phyloP scores from a whole-genome alignment of 2,888 invertebrate genomes.

The Pristionchus mayeri region DNA sequence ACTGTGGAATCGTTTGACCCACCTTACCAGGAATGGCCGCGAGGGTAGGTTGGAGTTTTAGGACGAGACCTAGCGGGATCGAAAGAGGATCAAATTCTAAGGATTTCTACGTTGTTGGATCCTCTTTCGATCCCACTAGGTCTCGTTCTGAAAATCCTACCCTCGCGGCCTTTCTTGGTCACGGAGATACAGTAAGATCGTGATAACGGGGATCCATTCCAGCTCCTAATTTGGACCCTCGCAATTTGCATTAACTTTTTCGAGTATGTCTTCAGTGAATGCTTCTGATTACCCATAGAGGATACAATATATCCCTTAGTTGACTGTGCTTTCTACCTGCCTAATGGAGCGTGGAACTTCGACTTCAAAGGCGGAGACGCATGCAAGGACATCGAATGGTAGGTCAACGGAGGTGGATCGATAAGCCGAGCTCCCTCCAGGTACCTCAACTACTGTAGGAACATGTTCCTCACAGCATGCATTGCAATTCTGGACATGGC shows the following conservation, averaged over 20 bases:
- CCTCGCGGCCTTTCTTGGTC: background rate
- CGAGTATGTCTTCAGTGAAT: conserved; percentile 14
- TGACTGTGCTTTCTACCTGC: background rate
- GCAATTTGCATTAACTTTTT: background rate
- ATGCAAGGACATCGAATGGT: background rate
- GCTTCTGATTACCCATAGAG: background rate
- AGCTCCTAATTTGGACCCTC: conserved; percentile 12
- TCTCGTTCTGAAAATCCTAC: too few species aligned
- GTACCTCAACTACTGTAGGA: conserved; percentile 27
- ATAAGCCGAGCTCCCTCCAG: background rate
- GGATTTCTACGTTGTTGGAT: too few species aligned
- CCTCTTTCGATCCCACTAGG: too few species aligned
- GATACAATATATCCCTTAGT: background rate
- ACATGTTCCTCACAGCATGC: conserved; percentile 8
- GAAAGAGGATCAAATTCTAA: too few species aligned
- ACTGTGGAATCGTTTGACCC: background rate
- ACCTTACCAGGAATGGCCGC: too few species aligned
- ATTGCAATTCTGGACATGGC: background rate
- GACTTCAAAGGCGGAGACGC: background rate
- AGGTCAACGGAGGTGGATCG: background rate
- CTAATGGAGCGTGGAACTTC: background rate
- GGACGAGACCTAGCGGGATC: background rate
- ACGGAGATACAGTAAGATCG: background rate
- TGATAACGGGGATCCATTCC: background rate
- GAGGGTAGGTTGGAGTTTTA: too few species aligned